Conservation (phyloP, 2,797 vertebrate species). For the Pelochelys cantorii region DNA sequence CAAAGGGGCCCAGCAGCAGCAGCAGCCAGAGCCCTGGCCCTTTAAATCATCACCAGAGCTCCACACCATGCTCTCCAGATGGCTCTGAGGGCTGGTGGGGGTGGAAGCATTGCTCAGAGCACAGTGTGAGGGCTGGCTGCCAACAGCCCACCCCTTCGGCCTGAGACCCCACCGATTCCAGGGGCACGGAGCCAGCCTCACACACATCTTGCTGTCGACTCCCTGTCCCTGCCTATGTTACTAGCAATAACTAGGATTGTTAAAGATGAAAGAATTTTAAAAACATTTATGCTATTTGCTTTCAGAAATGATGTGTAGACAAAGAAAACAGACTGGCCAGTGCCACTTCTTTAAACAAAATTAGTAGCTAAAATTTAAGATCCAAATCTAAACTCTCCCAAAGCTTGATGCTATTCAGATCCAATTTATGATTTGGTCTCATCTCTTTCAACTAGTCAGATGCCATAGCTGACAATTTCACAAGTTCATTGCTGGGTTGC, state of each 20-base stretch:
- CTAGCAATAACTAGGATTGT: constrained; percentile 1
- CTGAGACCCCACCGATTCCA: too few relatives aligned
- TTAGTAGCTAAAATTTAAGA: constrained; percentile 28
- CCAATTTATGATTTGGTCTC: not conserved
- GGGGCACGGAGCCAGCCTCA: too few relatives aligned
- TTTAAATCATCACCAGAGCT: too few relatives aligned
- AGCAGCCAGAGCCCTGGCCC: too few relatives aligned
- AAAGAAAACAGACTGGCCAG: not conserved
- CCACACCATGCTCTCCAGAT: too few relatives aligned
- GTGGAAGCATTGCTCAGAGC: too few relatives aligned
- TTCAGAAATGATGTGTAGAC: not conserved
- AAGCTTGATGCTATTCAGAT: constrained; percentile 23
- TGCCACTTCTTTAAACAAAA: rapidly evolving
- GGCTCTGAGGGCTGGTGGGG: too few relatives aligned
- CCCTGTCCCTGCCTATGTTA: not conserved
- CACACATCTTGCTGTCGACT: too few relatives aligned
- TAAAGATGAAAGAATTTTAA: not conserved
- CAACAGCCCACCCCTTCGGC: too few relatives aligned
- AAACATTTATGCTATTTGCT: not conserved
- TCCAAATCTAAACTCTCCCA: constrained; percentile 15
- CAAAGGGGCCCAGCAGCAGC: too few relatives aligned
- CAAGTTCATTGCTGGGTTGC: not conserved
- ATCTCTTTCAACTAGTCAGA: constrained; percentile 4
- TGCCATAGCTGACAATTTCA: not conserved
- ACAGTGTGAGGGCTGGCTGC: too few relatives aligned